A percentile compares a stretch with the other conserved stretches of the same genome.
Conservation (phyloP, 2,888 invertebrate genomes). For the Callosobruchus maculatus region DNA sequence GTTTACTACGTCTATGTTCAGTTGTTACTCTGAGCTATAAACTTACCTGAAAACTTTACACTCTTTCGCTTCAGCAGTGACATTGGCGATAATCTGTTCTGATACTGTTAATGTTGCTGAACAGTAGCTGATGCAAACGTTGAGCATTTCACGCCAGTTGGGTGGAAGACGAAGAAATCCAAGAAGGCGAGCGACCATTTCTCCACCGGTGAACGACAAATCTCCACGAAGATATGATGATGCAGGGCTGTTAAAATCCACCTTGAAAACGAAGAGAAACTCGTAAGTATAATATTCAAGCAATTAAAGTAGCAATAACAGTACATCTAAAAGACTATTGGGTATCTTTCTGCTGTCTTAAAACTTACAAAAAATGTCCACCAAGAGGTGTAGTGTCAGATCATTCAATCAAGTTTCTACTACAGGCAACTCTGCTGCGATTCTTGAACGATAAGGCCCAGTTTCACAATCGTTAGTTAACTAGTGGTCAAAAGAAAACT, state of each 20-base stretch:
- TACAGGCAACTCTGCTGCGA: too few relatives aligned
- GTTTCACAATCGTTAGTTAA: too few relatives aligned
- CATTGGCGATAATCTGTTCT: conserved; percentile 50
- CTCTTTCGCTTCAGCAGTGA: conserved; percentile 64
- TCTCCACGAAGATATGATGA: conserved; percentile 66
- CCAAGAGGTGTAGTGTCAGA: too few relatives aligned
- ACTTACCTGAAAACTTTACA: conserved; percentile 51
- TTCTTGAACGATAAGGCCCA: too few relatives aligned
- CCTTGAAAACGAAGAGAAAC: conserved; percentile 24
- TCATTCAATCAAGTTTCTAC: too few relatives aligned
- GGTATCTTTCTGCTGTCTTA: too few relatives aligned
- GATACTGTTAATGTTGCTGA: conserved; percentile 64
- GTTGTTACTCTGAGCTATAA: neutral
- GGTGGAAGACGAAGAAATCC: conserved; percentile 81
- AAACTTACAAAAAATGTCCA: too few relatives aligned
- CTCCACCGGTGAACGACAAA: conserved; percentile 61
- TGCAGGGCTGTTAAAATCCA: conserved; percentile 72
- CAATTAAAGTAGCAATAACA: too few relatives aligned
- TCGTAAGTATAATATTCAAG: too few relatives aligned
- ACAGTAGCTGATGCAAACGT: conserved; percentile 76
- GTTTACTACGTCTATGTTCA: too few relatives aligned
- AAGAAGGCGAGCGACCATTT: conserved; percentile 69
- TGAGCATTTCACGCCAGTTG: conserved; percentile 71
- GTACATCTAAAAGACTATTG: too few relatives aligned
- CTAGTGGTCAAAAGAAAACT: too few relatives aligned